Evolutionary conservation across 1,140 invertebrate genomes (phyloP), one percentile per base, ranked within the genome.

Genomic region (Vanessa tameamea): DNA sequence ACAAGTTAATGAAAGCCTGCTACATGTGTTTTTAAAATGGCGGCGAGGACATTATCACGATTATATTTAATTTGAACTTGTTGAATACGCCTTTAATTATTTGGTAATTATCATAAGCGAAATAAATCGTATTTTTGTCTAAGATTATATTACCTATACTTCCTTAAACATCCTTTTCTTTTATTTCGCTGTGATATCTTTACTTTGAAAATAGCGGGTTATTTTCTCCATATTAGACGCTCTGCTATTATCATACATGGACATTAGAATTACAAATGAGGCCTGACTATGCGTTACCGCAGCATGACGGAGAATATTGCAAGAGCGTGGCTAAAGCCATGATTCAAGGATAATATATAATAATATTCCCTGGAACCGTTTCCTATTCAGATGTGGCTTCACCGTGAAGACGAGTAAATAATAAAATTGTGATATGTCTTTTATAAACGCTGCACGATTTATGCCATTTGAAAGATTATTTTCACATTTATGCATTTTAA

Each of bases 221-320:
- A 75, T 75, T 75, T 75, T 69, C 69, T 67, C 48, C 31, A 71
- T 75, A 71, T 75, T 68, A 71, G 55, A 69, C 53, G 53, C 71
- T 64, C 67, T 73, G 57, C 69, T 77, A 76, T 78, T 79, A 82
- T 77, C 78, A 77, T 72, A 73, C 71, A 81, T n/a, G 15, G 64
- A 75, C 78, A 85, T 88, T 87, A 83, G 82, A 87, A 88, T 86
- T 82, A 84, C 82, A 87, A 88, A 88, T 88, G 81, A 84, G 80
- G 74, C 79, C 64, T 81, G 81, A 82, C 78, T 79, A 72, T 78
- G 73, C 75, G 79, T 73, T 74, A 68, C 78, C 78, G 75, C 78
- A 73, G 69, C 83, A 77, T 82, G 81, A 81, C 82, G 76, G 76
- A 64, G 79, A 80, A 77, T 79, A 78, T 83, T 83, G 85, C 77